Conservation (phyloP, 2,888 invertebrate species). For the Tineola bisselliella region DNA sequence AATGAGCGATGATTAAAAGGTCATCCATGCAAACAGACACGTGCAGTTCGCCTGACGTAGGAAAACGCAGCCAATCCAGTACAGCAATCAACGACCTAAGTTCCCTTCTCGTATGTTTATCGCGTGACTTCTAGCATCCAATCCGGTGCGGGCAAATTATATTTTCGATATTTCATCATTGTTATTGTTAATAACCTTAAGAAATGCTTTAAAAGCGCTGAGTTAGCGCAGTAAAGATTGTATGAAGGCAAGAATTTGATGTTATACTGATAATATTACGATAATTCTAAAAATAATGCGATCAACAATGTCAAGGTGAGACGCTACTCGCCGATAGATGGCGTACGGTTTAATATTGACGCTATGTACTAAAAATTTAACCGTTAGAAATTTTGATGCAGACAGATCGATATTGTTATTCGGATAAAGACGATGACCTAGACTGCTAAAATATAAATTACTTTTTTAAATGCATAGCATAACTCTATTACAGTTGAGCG, state of each 20-base stretch:
- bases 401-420: background rate
- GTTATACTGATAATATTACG: background rate
- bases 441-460: too few species aligned
- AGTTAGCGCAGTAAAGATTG: background rate
- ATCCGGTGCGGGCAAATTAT: slow-evolving; percentile 8
- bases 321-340: slow-evolving; percentile 5
- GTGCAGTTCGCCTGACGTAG: background rate
- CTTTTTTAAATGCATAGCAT: too few species aligned
- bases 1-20: background rate
- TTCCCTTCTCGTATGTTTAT: slow-evolving; percentile 11
- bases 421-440: too few species aligned
- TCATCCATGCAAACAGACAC: background rate
- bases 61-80: background rate
- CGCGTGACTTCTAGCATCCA: slow-evolving; percentile 9
- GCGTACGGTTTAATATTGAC: background rate
- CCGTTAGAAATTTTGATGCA: background rate
- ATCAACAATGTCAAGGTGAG: slow-evolving; percentile 1
- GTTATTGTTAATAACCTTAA: background rate
- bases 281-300: slow-evolving; percentile 9
- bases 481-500: too few species aligned
- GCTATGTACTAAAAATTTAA: background rate
- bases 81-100: background rate
- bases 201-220: background rate
- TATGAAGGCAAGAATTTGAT: background rate
- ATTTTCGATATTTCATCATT: slow-evolving; percentile 7